These are phyloP conservation scores for Cinara cedri DNA, from an alignment of 2,888 invertebrate species.

Conservation along the genomic window DNA sequence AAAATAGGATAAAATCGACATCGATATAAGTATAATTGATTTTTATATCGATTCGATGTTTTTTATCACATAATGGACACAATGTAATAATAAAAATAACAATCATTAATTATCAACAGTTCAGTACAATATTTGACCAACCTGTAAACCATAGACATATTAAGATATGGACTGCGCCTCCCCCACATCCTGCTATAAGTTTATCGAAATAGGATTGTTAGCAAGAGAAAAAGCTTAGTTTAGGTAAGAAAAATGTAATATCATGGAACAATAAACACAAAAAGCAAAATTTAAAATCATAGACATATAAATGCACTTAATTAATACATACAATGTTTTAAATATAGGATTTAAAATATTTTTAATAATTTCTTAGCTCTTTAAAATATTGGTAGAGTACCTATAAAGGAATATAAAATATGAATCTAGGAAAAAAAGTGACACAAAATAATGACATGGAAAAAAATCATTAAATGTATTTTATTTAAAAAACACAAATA, in stretches of 20 bases:
- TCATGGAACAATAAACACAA: conserved; percentile 6
- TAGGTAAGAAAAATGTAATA: conserved; percentile 7
- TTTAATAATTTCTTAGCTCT: conserved; percentile 3
- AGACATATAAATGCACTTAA: not conserved
- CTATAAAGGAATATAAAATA: not conserved
- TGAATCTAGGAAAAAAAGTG: too few species aligned
- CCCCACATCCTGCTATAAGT: not conserved
- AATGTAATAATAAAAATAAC: too few species aligned
- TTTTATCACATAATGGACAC: too few species aligned
- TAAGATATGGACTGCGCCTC: not conserved
- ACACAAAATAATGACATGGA: too few species aligned
- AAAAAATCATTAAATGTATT: conserved; percentile 8
- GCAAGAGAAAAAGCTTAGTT: not conserved
- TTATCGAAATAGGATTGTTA: not conserved
- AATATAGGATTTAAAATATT: conserved; percentile 1
- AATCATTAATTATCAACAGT: too few species aligned
- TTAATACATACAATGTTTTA: conserved; percentile 7
- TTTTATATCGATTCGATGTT: too few species aligned
- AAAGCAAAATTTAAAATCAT: not conserved
- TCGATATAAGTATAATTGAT: too few species aligned
- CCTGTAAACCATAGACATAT: not conserved
- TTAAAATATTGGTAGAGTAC: not conserved
- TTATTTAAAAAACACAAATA: not conserved
- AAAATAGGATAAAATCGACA: too few species aligned
- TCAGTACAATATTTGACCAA: too few species aligned